Evolutionary conservation across 2,113 vertebrate species (phyloP).

Genomic region (Tenrec ecaudatus): DNA sequence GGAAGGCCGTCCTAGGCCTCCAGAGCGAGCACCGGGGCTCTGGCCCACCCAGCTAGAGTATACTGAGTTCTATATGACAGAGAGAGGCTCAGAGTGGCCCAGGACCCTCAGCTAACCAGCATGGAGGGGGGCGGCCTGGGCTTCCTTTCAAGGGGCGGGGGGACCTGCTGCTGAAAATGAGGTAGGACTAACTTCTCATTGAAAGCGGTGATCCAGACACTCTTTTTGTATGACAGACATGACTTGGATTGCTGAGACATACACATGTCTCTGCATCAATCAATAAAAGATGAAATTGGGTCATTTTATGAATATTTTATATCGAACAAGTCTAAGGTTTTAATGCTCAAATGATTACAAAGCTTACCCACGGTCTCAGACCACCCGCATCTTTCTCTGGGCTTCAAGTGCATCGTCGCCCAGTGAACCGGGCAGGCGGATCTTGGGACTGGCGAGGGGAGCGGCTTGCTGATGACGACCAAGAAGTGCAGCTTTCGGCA

Average conservation of each 20-base stretch:
- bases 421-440: not conserved
- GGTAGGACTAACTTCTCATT: not conserved
- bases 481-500: too few species aligned
- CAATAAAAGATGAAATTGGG: slow-evolving; percentile 44
- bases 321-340: not conserved
- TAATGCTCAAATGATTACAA: slow-evolving; percentile 13
- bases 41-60: fast-evolving
- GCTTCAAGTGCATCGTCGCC: fast-evolving
- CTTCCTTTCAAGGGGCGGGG: too few species aligned
- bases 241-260: not conserved
- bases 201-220: not conserved
- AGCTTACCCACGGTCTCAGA: too few species aligned
- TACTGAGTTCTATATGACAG: too few species aligned
- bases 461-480: too few species aligned
- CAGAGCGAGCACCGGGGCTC: not conserved
- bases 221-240: not conserved
- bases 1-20: not conserved
- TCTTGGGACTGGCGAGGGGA: not conserved
- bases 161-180: not conserved
- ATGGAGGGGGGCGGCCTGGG: too few species aligned
- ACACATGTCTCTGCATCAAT: not conserved
- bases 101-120: not conserved
- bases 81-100: too few species aligned
- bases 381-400: too few species aligned
- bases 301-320: slow-evolving; percentile 40